phyloP scores from a whole-genome alignment of 1,140 invertebrate genomes.

The Zelostemma sp. region DNA sequence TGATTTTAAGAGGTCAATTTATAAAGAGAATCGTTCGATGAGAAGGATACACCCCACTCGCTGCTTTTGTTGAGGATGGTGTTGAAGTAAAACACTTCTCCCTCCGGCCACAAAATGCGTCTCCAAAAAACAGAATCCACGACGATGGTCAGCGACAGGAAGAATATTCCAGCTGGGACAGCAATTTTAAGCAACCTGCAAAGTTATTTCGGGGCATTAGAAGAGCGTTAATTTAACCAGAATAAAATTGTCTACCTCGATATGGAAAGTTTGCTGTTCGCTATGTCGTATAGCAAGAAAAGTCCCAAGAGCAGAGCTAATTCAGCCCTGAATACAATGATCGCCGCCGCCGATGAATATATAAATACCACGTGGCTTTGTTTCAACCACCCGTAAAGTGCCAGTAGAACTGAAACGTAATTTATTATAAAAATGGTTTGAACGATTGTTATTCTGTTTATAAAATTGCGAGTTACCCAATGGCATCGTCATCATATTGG shows the following conservation, averaged over 20 bases:
- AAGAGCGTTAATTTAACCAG: constrained; percentile 4
- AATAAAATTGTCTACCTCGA: constrained; percentile 57
- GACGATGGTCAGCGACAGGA: constrained; percentile 80
- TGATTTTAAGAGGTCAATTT: no score
- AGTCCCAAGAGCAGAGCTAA: constrained; percentile 89
- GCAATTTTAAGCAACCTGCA: constrained; percentile 80
- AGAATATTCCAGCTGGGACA: constrained; percentile 78
- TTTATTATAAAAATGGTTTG: constrained; percentile 10
- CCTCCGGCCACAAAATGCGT: constrained; percentile 94
- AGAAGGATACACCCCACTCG: constrained; percentile 96
- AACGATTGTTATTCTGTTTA: no score
- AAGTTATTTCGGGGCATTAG: constrained; percentile 16
- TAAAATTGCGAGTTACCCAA: constrained; percentile 78
- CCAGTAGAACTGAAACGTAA: constrained; percentile 85
- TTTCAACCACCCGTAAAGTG: constrained; percentile 87
- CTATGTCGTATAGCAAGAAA: constrained; percentile 85
- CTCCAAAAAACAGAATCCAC: constrained; percentile 97
- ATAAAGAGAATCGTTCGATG: no score
- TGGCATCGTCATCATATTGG: constrained; percentile 95
- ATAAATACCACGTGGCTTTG: constrained; percentile 84
- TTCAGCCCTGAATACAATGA: constrained; percentile 94
- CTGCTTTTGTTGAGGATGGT: constrained; percentile 94
- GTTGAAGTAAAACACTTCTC: constrained; percentile 97
- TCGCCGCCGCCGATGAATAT: constrained; percentile 85
- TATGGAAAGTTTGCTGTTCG: constrained; percentile 68